phyloP scores from a whole-genome alignment of 2,113 vertebrate species.

The Lycocorax pyrrhopterus region DNA sequence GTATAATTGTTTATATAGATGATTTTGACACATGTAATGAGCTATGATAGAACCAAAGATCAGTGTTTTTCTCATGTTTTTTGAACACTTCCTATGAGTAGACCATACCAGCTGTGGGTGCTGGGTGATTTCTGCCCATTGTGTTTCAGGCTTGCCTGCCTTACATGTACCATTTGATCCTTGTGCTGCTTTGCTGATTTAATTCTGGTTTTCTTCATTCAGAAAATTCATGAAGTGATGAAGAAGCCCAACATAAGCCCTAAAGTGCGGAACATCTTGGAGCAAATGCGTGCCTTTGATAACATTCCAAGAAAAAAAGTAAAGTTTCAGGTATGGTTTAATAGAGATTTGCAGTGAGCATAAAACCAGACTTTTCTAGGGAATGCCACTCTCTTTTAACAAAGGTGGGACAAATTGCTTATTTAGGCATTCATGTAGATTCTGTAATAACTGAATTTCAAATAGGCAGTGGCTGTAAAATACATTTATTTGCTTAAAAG shows the following conservation, averaged over 20 bases:
- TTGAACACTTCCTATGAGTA: background rate
- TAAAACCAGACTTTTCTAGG: background rate
- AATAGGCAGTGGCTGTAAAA: background rate
- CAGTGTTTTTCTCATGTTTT: background rate
- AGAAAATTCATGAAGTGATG: slow-evolving; percentile 87
- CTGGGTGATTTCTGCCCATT: background rate
- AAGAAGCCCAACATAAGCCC: slow-evolving; percentile 81
- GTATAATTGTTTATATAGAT: background rate
- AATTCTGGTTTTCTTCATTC: background rate
- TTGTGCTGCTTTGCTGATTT: background rate
- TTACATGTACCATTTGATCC: background rate
- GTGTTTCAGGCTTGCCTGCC: background rate
- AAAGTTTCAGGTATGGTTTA: slow-evolving; percentile 87
- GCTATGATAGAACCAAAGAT: background rate
- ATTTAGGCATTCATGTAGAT: background rate
- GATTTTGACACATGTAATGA: rapidly evolving
- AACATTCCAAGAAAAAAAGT: slow-evolving; percentile 93
- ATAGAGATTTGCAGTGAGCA: background rate
- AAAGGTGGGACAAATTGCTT: background rate
- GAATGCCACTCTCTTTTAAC: background rate
- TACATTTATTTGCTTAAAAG: background rate
- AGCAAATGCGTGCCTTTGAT: slow-evolving; percentile 83
- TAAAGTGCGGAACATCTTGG: slow-evolving; percentile 80
- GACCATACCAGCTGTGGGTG: background rate
- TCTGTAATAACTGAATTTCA: background rate